phyloP scores from a whole-genome alignment of 2,797 vertebrate species.

The Pterois miles region DNA sequence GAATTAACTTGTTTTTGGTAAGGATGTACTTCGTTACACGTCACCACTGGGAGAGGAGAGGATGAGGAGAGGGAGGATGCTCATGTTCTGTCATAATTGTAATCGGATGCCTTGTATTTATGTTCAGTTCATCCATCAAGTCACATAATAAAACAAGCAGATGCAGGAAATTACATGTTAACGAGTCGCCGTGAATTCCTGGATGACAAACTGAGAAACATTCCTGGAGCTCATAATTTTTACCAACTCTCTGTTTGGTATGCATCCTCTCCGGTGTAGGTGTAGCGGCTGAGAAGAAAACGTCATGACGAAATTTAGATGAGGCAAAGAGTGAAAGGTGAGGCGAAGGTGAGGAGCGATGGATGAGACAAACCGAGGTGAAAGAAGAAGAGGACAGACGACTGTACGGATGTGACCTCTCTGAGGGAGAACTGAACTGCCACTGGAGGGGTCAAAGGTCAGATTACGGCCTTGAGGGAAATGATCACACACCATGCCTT shows the following conservation, averaged over 20 bases:
- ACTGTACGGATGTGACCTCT: slow-evolving; percentile 39
- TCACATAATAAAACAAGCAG: slow-evolving; percentile 9
- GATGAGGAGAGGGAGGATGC: too few species aligned
- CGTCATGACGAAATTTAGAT: background rate
- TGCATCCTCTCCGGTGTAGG: background rate
- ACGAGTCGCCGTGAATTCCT: background rate
- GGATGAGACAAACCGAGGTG: slow-evolving; percentile 25
- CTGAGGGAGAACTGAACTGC: slow-evolving; percentile 36
- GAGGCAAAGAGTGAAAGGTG: slow-evolving; percentile 36
- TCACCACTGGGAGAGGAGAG: background rate
- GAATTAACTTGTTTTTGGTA: too few species aligned
- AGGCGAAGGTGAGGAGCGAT: slow-evolving; percentile 41
- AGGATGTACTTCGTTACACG: background rate
- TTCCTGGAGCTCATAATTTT: slow-evolving; percentile 4
- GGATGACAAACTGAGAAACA: background rate
- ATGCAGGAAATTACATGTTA: slow-evolving; percentile 34
- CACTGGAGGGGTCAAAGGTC: slow-evolving; percentile 52
- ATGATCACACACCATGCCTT: slow-evolving; percentile 16
- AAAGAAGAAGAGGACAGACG: slow-evolving; percentile 32
- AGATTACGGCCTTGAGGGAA: slow-evolving; percentile 42
- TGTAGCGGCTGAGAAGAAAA: background rate
- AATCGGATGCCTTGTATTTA: background rate
- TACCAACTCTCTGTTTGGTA: background rate
- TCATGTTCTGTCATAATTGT: background rate
- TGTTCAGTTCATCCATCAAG: slow-evolving; percentile 20